Percentiles rank a stretch among this genome's conserved stretches.
Conservation (phyloP, 2,797 vertebrate genomes). For the Thaleichthys pacificus region DNA sequence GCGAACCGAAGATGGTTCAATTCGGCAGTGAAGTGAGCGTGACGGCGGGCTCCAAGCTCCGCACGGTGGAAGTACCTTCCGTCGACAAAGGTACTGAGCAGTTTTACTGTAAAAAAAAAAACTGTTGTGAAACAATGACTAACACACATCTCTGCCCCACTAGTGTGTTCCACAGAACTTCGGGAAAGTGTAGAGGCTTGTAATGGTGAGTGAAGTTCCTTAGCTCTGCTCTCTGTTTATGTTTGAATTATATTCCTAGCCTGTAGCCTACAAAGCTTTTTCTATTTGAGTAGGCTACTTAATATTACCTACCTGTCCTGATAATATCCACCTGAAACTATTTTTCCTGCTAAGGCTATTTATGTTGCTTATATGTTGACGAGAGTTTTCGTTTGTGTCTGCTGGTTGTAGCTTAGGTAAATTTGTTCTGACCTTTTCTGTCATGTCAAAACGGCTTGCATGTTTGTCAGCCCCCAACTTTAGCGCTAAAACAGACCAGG, state of each 20-base stretch:
- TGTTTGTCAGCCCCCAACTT: slow-evolving; percentile 58
- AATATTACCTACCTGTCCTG: too few relatives aligned
- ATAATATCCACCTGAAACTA: too few relatives aligned
- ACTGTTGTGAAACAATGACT: too few relatives aligned
- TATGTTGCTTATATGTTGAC: too few relatives aligned
- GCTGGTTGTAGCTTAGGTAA: too few relatives aligned
- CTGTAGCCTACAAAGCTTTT: too few relatives aligned
- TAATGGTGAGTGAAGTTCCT: neutral
- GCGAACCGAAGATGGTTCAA: slow-evolving; percentile 31
- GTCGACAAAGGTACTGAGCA: slow-evolving; percentile 49
- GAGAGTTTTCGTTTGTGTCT: too few relatives aligned
- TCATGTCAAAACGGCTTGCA: neutral
- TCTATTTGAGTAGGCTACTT: too few relatives aligned
- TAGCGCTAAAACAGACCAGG: slow-evolving; percentile 2
- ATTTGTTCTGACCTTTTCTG: neutral
- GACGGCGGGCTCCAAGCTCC: neutral
- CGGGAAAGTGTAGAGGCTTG: neutral
- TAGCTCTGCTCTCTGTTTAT: too few relatives aligned
- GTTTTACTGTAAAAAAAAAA: neutral
- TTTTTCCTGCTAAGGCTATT: too few relatives aligned
- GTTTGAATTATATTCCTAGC: too few relatives aligned
- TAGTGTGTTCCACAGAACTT: neutral
- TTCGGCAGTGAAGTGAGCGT: slow-evolving; percentile 41
- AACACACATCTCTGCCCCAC: neutral
- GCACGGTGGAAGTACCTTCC: slow-evolving; percentile 36